These are phyloP conservation scores for Agonopterix subpropinquella DNA, from an alignment of 2,888 invertebrate genomes.

Conservation along the genomic window DNA sequence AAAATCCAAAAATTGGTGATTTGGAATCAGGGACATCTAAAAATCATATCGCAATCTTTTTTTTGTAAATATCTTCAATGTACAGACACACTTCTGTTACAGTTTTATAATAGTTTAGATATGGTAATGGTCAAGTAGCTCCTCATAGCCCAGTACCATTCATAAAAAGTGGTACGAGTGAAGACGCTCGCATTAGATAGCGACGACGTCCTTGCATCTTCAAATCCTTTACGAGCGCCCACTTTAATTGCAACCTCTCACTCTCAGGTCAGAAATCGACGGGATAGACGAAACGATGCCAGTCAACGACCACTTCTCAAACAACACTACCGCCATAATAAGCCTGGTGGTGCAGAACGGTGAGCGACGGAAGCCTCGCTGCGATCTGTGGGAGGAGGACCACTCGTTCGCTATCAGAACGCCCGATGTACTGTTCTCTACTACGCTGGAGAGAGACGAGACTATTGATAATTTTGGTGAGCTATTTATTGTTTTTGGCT, in stretches of 20 bases:
- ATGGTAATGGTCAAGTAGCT: too few relatives aligned
- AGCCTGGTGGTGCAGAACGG: slow-evolving; percentile 83
- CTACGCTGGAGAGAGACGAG: slow-evolving; percentile 87
- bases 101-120: too few relatives aligned
- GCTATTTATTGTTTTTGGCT: slow-evolving; percentile 12
- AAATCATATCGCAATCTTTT: too few relatives aligned
- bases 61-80: too few relatives aligned
- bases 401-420: slow-evolving; percentile 67
- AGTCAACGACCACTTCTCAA: slow-evolving; percentile 81
- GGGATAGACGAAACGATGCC: slow-evolving; percentile 81
- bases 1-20: too few relatives aligned
- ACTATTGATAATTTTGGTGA: slow-evolving; percentile 89
- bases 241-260: slow-evolving; percentile 4
- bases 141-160: too few relatives aligned
- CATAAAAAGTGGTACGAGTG: too few relatives aligned
- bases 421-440: slow-evolving; percentile 80
- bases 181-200: too few relatives aligned
- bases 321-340: slow-evolving; percentile 80
- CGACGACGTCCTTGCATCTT: too few relatives aligned
- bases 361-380: slow-evolving; percentile 79
- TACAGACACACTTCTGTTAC: too few relatives aligned
- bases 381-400: slow-evolving; percentile 86
- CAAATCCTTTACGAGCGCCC: too few relatives aligned
- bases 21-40: too few relatives aligned
- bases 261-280: slow-evolving; percentile 83